Conservation (phyloP, 2,797 vertebrate genomes). For the Antrozous pallidus region DNA sequence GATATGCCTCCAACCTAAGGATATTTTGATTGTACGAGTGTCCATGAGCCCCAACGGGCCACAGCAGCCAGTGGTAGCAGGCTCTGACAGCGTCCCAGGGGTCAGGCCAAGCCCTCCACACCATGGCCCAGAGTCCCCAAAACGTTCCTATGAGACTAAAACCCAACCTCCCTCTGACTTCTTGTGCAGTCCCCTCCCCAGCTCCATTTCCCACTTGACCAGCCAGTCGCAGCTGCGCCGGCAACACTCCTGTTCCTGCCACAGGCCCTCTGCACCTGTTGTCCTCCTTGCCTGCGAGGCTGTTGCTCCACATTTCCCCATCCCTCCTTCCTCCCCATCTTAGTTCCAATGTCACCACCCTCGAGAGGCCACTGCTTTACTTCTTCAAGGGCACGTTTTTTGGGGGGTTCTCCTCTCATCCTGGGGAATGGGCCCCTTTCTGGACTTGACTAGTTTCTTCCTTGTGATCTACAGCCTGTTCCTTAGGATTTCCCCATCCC, state of each 20-base stretch:
- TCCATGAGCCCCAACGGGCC: rapidly evolving
- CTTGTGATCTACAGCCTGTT: not conserved
- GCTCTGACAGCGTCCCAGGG: not conserved
- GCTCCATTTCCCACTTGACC: not conserved
- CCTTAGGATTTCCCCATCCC: not conserved
- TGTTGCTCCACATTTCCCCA: not conserved
- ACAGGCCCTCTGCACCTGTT: not conserved
- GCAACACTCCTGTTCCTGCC: not conserved
- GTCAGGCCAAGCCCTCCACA: not conserved
- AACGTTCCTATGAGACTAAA: not conserved
- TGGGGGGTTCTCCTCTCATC: not conserved
- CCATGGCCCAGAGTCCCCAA: not conserved
- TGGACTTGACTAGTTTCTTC: not conserved
- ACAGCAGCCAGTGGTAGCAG: no score
- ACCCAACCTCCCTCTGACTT: not conserved
- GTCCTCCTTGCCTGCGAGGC: not conserved
- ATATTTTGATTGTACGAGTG: not conserved
- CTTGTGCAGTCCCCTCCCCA: not conserved
- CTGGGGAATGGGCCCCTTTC: not conserved
- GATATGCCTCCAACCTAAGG: not conserved
- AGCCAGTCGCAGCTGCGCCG: not conserved
- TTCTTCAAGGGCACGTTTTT: not conserved
- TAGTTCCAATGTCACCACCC: not conserved
- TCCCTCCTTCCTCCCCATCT: not conserved
- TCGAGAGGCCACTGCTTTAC: not conserved